phyloP scores from a whole-genome alignment of 2,797 vertebrate species.

The Sebastiscus albofasciatus region DNA sequence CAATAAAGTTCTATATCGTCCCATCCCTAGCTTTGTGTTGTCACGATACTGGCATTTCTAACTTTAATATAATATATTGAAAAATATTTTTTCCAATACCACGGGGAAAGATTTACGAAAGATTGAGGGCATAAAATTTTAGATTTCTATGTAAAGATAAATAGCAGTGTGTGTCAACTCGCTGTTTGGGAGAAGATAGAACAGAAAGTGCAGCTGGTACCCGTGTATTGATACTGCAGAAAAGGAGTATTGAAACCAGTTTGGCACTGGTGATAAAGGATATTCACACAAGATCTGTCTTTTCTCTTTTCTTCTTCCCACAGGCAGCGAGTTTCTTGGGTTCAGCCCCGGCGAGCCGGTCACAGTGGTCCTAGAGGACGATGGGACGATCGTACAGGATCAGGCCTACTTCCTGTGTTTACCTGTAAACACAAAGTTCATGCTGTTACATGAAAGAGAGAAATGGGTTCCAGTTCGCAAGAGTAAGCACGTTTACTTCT shows the following conservation, averaged over 20 bases:
- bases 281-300: neutral
- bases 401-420: conserved; percentile 92
- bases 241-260: neutral
- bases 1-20: too few species aligned
- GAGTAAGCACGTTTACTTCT: conserved; percentile 57
- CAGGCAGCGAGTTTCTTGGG: conserved; percentile 84
- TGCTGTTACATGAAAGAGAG: conserved; percentile 85
- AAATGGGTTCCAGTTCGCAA: conserved; percentile 81
- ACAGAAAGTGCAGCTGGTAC: too few species aligned
- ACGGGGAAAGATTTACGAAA: too few species aligned
- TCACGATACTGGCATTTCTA: too few species aligned
- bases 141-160: too few species aligned
- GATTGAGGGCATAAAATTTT: too few species aligned
- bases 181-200: too few species aligned
- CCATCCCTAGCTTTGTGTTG: too few species aligned
- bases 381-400: conserved; percentile 95
- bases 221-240: too few species aligned
- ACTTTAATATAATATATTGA: too few species aligned
- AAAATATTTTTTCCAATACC: too few species aligned
- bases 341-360: conserved; percentile 72
- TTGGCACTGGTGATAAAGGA: neutral
- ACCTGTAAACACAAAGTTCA: conserved; percentile 91
- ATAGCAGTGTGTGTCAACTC: too few species aligned
- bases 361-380: conserved; percentile 91
- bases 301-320: neutral